Evolutionary conservation across 2,113 vertebrate genomes (phyloP).

Genomic region (Pantherophis guttatus): DNA sequence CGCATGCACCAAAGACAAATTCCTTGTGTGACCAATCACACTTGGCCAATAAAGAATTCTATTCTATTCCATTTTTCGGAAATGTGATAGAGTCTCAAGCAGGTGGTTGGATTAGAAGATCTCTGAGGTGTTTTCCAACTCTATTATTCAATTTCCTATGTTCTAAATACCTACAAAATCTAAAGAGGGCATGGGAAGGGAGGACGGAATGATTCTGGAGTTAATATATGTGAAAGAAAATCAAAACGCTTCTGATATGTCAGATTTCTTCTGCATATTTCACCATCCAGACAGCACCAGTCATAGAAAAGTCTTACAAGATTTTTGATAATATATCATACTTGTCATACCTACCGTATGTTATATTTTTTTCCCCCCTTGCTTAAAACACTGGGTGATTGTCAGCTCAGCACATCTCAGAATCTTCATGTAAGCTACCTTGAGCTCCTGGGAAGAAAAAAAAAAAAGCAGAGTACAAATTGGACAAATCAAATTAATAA

Average conservation of each 20-base stretch:
- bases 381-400: neutral
- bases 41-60: too few species aligned
- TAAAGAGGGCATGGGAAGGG: neutral
- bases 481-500: neutral
- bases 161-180: neutral
- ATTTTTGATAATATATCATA: neutral
- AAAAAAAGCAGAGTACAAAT: neutral
- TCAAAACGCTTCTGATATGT: neutral
- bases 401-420: neutral
- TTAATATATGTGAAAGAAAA: neutral
- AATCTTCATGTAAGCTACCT: neutral
- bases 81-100: too few species aligned
- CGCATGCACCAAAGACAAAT: too few species aligned
- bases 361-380: neutral
- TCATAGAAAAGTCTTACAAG: neutral
- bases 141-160: too few species aligned
- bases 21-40: too few species aligned
- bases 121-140: too few species aligned
- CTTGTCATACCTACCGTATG: neutral
- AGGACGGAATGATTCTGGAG: neutral
- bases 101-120: too few species aligned
- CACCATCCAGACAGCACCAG: neutral
- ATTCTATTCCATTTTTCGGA: too few species aligned
- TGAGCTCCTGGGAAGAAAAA: neutral
- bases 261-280: neutral